phyloP scores from a whole-genome alignment of 2,797 vertebrate genomes.

The Cephalopachus bancanus region DNA sequence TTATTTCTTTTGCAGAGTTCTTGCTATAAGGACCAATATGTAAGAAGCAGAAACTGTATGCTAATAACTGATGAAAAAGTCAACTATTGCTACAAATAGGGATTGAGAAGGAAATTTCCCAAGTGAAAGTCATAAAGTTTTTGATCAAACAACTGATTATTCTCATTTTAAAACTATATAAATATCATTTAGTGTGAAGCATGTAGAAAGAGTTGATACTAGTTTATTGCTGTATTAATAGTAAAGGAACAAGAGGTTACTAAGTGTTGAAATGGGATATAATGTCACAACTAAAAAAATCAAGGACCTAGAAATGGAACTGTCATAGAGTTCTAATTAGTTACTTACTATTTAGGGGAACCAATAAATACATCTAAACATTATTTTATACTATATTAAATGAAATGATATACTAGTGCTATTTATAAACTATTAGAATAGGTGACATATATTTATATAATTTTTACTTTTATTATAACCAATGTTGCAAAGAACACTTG shows the following conservation, averaged over 20 bases:
- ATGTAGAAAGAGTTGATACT: not conserved
- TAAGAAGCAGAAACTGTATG: not conserved
- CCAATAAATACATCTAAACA: not conserved
- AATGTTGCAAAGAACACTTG: not conserved
- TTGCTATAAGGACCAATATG: not conserved
- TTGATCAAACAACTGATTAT: not conserved
- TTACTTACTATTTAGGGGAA: not conserved
- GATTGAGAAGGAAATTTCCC: not conserved
- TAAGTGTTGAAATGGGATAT: not conserved
- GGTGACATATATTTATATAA: not conserved
- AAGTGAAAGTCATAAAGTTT: not conserved
- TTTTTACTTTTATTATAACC: constrained; percentile 43
- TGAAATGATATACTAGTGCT: not conserved
- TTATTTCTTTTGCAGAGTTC: not conserved
- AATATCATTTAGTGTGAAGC: not conserved
- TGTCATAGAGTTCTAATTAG: not conserved
- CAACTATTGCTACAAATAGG: not conserved
- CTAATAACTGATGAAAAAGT: not conserved
- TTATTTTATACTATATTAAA: constrained; percentile 28
- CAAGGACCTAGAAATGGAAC: not conserved
- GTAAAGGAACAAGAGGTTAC: not conserved
- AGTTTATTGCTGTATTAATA: not conserved
- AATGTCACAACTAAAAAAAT: not conserved
- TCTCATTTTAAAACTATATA: not conserved
- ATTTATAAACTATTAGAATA: not conserved